phyloP scores from a whole-genome alignment of 2,888 invertebrate species.

The Drosophila dives region DNA sequence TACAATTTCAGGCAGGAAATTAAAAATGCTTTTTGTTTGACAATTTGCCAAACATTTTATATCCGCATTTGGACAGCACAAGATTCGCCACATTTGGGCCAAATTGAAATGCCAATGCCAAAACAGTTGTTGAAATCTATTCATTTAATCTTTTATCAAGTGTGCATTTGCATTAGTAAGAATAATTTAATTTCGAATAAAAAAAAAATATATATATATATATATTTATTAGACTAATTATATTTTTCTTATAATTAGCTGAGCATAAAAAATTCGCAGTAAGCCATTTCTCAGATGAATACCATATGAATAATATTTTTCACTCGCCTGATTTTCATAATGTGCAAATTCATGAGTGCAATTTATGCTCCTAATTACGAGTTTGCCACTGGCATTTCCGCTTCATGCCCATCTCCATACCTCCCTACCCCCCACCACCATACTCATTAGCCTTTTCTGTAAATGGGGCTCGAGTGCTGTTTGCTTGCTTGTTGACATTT shows the following conservation, averaged over 20 bases:
- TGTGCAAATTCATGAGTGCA: slow-evolving; percentile 40
- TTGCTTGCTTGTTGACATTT: slow-evolving; percentile 71
- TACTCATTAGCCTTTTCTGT: slow-evolving; percentile 75
- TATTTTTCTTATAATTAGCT: slow-evolving; percentile 46
- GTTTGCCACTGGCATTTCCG: slow-evolving; percentile 68
- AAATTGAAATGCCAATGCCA: slow-evolving; percentile 60
- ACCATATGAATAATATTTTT: slow-evolving; percentile 32
- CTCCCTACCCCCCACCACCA: background rate
- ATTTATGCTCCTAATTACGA: slow-evolving; percentile 61
- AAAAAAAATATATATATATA: background rate
- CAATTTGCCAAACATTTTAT: slow-evolving; percentile 76
- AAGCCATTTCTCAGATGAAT: background rate
- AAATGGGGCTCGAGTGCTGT: slow-evolving; percentile 42
- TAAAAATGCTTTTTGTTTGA: slow-evolving; percentile 76
- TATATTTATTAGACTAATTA: slow-evolving; percentile 16
- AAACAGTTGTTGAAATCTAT: slow-evolving; percentile 14
- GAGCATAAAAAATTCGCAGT: slow-evolving; percentile 3
- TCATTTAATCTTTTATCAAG: slow-evolving; percentile 41
- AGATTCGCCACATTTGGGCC: slow-evolving; percentile 36
- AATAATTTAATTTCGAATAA: background rate
- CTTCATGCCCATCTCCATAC: slow-evolving; percentile 54
- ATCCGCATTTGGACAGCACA: slow-evolving; percentile 58
- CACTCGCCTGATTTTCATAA: slow-evolving; percentile 36
- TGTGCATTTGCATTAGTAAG: slow-evolving; percentile 18
- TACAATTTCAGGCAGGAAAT: slow-evolving; percentile 76